Percentiles rank a stretch among this genome's conserved stretches.
Conservation (phyloP, 2,888 invertebrate genomes). For the Netelia inedita region DNA sequence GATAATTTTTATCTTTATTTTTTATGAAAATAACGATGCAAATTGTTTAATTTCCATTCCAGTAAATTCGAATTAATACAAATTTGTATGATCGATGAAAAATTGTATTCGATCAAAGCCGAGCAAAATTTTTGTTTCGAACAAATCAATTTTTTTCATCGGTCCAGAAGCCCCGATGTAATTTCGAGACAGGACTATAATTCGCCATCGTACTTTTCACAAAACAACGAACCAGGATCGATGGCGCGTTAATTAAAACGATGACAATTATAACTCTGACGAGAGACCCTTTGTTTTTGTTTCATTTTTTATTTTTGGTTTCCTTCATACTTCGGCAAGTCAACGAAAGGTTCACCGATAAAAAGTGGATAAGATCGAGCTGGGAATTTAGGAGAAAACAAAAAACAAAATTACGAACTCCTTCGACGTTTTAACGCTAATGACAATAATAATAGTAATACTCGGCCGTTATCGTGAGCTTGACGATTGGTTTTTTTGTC, state of each 20-base stretch:
- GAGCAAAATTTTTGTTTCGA: background rate
- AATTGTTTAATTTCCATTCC: too few species aligned
- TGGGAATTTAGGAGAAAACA: background rate
- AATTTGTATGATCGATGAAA: background rate
- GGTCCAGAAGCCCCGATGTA: constrained; percentile 13
- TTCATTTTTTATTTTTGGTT: background rate
- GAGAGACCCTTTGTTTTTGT: constrained; percentile 11
- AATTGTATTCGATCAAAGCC: background rate
- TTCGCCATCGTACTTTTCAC: constrained; percentile 38
- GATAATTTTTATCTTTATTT: too few species aligned
- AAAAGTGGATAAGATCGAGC: background rate
- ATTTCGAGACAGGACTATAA: constrained; percentile 21
- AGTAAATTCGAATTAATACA: too few species aligned
- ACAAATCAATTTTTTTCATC: background rate
- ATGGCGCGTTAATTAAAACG: constrained; percentile 58
- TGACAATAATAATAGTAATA: constrained; percentile 68
- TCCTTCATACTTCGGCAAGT: constrained; percentile 25
- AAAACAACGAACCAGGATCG: constrained; percentile 39
- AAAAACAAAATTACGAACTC: background rate
- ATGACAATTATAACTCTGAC: constrained; percentile 53
- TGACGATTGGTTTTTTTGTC: constrained; percentile 44
- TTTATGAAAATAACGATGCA: too few species aligned
- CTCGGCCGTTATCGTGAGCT: constrained; percentile 67
- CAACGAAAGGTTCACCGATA: constrained; percentile 1
- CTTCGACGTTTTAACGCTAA: constrained; percentile 43